phyloP scores from a whole-genome alignment of 2,113 vertebrate species.

The Phocoena sinus region DNA sequence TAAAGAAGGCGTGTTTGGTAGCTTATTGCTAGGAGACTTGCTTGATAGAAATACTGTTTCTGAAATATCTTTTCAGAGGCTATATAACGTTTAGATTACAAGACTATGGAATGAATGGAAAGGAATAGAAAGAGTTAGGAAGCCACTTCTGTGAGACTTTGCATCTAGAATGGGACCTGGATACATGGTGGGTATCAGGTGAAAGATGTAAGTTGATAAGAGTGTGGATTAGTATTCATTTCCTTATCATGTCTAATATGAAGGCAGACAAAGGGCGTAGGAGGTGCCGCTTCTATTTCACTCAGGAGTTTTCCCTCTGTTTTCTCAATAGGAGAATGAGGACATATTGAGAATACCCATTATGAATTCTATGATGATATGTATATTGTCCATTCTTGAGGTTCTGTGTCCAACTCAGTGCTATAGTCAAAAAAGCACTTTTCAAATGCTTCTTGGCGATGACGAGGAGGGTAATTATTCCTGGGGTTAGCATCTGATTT shows the following conservation, averaged over 20 bases:
- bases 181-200: no score
- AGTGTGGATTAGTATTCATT: neutral
- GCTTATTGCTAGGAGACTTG: neutral
- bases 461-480: neutral
- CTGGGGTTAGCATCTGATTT: neutral
- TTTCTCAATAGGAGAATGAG: neutral
- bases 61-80: neutral
- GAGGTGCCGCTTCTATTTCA: neutral
- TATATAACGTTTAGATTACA: neutral
- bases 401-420: neutral
- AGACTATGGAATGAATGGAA: neutral
- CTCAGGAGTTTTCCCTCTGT: neutral
- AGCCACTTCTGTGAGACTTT: neutral
- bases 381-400: neutral
- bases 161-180: neutral
- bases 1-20: neutral
- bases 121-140: neutral
- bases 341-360: neutral
- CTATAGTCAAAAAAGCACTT: neutral
- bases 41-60: neutral
- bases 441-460: neutral
- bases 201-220: neutral
- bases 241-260: neutral
- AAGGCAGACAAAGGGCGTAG: rapidly evolving
- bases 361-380: neutral